Evolutionary conservation across 1,140 invertebrate genomes (phyloP).

Genomic region (Bombyx mori): ASM3026992v2 NC_085120.1:5611501-5612000

Average conservation of each 20-base stretch:
- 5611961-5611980: too few relatives aligned
- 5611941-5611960: too few relatives aligned
- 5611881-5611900: not conserved
- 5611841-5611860: slow-evolving; percentile 28
- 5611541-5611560: slow-evolving; percentile 52
- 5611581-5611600: slow-evolving; percentile 34
- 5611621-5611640: slow-evolving; percentile 8
- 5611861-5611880: slow-evolving; percentile 19
- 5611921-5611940: too few relatives aligned
- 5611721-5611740: not conserved
- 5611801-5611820: slow-evolving; percentile 21
- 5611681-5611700: too few relatives aligned
- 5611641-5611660: not conserved
- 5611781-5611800: slow-evolving; percentile 8
- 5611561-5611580: slow-evolving; percentile 55
- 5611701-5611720: slow-evolving; percentile 19
- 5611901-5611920: too few relatives aligned
- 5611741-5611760: slow-evolving; percentile 11
- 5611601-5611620: slow-evolving; percentile 3
- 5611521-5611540: slow-evolving; percentile 62
- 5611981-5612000: not conserved
- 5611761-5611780: slow-evolving; percentile 14
- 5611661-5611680: too few relatives aligned
- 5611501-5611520: slow-evolving; percentile 35
- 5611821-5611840: slow-evolving; percentile 19